Conservation (phyloP, 1,140 invertebrate species). For the Nylanderia fulva region DNA sequence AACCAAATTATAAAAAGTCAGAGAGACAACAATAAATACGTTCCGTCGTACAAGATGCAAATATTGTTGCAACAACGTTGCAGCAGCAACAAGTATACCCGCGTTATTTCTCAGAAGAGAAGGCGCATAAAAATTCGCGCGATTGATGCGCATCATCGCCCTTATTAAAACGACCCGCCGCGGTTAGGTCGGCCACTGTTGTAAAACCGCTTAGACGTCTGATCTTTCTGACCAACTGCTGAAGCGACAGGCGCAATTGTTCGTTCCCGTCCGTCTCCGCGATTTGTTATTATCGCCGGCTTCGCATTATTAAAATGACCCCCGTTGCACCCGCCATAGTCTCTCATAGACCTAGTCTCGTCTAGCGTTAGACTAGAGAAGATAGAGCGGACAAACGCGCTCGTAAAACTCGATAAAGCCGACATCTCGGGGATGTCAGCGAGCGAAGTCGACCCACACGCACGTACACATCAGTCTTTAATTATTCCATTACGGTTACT, state of each 20-base stretch:
- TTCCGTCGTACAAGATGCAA: background rate
- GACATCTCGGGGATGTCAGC: conserved; percentile 18
- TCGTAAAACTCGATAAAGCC: conserved; percentile 31
- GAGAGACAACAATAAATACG: background rate
- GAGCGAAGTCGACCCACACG: background rate
- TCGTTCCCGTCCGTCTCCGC: conserved; percentile 47
- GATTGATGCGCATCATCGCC: conserved; percentile 46
- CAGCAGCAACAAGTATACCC: no score
- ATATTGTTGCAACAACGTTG: conserved; percentile 11
- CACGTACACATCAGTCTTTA: background rate
- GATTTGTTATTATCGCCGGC: conserved; percentile 66
- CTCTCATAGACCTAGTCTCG: background rate
- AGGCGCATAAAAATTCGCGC: conserved; percentile 3
- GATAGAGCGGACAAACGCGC: background rate
- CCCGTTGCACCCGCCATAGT: conserved; percentile 25
- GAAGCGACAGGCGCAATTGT: conserved; percentile 63
- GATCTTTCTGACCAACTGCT: conserved; percentile 9
- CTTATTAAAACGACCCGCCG: conserved; percentile 67
- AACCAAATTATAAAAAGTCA: background rate
- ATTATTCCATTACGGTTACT: conserved; percentile 50
- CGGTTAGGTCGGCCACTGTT: conserved; percentile 25
- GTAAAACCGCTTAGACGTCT: conserved; percentile 49
- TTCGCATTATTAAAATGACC: conserved; percentile 64
- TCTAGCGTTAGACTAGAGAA: background rate
- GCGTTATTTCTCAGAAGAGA: conserved; percentile 9